Conservation (phyloP, 2,797 vertebrate genomes). For the Sebastes paucispinis region DNA sequence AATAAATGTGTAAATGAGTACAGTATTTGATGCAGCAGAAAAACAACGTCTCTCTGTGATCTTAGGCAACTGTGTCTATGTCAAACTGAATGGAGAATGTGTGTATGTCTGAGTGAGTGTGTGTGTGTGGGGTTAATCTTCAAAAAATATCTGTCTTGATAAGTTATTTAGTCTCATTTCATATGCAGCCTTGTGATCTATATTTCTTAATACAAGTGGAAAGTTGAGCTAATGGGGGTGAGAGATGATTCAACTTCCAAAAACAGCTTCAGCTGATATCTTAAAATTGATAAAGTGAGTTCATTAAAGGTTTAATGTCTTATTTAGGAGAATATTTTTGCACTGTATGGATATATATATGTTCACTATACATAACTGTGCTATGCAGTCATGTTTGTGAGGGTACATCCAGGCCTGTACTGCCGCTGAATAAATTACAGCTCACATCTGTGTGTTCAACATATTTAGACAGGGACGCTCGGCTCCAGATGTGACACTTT, state of each 20-base stretch:
- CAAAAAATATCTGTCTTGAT: slow-evolving; percentile 2
- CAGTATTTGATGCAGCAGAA: slow-evolving; percentile 8
- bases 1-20: neutral
- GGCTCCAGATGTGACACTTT: slow-evolving; percentile 42
- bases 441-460: slow-evolving; percentile 35
- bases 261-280: neutral
- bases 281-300: neutral
- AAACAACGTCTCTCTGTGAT: slow-evolving; percentile 18
- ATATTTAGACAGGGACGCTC: slow-evolving; percentile 33
- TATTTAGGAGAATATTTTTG: neutral
- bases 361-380: neutral
- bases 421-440: slow-evolving; percentile 13
- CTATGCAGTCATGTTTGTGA: neutral
- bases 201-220: neutral
- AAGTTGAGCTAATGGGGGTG: neutral
- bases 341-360: neutral
- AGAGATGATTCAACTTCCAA: neutral
- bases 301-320: neutral
- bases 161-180: neutral
- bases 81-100: slow-evolving; percentile 3
- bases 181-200: neutral
- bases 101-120: neutral
- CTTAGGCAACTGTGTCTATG: neutral
- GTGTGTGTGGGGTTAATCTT: neutral
- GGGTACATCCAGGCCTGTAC: neutral